phyloP scores from a whole-genome alignment of 2,797 vertebrate species.

The Rhynchonycteris naso region DNA sequence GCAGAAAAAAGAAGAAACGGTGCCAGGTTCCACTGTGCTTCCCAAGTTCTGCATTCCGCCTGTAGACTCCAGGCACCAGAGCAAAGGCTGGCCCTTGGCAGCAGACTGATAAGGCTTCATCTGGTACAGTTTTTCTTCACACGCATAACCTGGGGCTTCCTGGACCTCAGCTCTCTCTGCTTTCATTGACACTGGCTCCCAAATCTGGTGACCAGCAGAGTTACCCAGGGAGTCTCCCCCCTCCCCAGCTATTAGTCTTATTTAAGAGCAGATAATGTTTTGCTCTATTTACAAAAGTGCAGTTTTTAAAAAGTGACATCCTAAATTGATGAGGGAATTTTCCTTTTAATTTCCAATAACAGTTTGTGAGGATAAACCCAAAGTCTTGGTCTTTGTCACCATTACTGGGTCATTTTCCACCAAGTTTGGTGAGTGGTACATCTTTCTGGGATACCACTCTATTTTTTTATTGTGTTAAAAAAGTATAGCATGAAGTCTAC shows the following conservation, averaged over 20 bases:
- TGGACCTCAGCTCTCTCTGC: not conserved
- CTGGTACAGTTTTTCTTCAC: not conserved
- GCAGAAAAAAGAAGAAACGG: constrained; percentile 12
- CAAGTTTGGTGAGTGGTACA: not conserved
- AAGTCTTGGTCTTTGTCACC: not conserved
- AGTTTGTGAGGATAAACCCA: not conserved
- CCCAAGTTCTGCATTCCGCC: constrained; percentile 73
- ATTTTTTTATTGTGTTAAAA: not conserved
- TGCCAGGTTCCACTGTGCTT: constrained; percentile 55
- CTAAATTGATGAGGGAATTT: not conserved
- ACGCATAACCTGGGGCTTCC: not conserved
- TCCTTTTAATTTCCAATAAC: not conserved
- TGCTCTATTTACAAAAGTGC: not conserved
- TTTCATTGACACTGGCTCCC: not conserved
- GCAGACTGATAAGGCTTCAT: not conserved
- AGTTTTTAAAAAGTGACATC: not conserved
- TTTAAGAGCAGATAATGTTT: constrained; percentile 31
- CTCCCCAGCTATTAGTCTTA: not conserved
- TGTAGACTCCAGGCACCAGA: constrained; percentile 30
- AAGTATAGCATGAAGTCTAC: not conserved
- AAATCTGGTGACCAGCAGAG: not conserved
- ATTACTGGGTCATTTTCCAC: not conserved
- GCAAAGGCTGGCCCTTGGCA: constrained; percentile 22
- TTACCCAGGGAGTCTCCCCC: not conserved
- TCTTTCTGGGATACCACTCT: not conserved